Conservation (phyloP, 1,140 invertebrate species). For the Manduca sexta region DNA sequence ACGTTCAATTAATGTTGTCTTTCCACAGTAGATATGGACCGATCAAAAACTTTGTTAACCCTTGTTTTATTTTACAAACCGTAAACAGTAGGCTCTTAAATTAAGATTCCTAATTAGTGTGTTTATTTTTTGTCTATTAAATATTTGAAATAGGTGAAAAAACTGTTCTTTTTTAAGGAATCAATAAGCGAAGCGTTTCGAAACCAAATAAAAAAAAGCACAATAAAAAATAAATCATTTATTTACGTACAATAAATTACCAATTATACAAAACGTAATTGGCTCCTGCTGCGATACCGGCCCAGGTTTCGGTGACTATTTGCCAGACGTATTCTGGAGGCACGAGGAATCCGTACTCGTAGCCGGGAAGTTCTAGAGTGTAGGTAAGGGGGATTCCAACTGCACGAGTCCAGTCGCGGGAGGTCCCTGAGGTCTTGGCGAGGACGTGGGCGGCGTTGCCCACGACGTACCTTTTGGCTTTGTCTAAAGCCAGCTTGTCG, state of each 20-base stretch:
- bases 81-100: too few relatives aligned
- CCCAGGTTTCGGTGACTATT: slow-evolving; percentile 82
- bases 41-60: too few relatives aligned
- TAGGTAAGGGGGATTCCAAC: slow-evolving; percentile 77
- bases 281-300: slow-evolving; percentile 73
- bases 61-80: too few relatives aligned
- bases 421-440: slow-evolving; percentile 72
- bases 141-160: neutral
- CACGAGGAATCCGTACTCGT: slow-evolving; percentile 74
- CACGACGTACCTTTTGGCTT: slow-evolving; percentile 70
- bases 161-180: too few relatives aligned
- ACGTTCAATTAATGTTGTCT: too few relatives aligned
- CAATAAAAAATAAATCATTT: slow-evolving; percentile 3
- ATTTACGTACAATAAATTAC: slow-evolving; percentile 13
- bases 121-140: too few relatives aligned
- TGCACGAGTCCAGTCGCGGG: slow-evolving; percentile 79
- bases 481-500: slow-evolving; percentile 49
- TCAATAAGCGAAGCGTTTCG: too few relatives aligned
- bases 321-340: slow-evolving; percentile 76
- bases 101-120: too few relatives aligned
- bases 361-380: slow-evolving; percentile 80
- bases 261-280: slow-evolving; percentile 29
- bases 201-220: neutral
- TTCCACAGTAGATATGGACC: too few relatives aligned
- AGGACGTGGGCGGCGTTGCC: slow-evolving; percentile 77